Percentiles rank a stretch among this genome's conserved stretches.
Conservation (phyloP, 2,113 vertebrate species). For the Sula dactylatra region DNA sequence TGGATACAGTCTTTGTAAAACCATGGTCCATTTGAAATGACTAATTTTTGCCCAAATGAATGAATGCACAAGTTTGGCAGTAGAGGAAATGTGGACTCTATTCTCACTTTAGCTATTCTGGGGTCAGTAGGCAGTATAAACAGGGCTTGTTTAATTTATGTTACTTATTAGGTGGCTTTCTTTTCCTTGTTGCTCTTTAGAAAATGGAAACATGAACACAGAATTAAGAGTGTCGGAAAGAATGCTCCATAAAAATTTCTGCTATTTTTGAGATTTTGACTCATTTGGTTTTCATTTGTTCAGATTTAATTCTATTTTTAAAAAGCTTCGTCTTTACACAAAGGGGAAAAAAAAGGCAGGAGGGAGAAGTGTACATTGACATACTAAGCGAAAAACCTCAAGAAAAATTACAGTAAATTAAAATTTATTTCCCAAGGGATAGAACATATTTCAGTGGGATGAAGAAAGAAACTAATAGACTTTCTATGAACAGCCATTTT, state of each 20-base stretch:
- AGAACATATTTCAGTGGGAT: slow-evolving; percentile 69
- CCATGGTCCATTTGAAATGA: neutral
- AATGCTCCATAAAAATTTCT: neutral
- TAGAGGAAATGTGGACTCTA: neutral
- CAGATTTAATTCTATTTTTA: slow-evolving; percentile 30
- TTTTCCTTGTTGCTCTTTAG: neutral
- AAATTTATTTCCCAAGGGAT: slow-evolving; percentile 76
- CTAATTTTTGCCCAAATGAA: neutral
- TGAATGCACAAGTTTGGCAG: neutral
- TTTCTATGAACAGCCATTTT: slow-evolving; percentile 63
- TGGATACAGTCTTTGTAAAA: neutral
- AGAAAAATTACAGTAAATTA: slow-evolving; percentile 70
- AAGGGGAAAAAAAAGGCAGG: slow-evolving; percentile 11
- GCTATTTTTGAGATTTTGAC: slow-evolving; percentile 8
- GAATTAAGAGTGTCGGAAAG: slow-evolving; percentile 32
- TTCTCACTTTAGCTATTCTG: neutral
- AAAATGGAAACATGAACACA: neutral
- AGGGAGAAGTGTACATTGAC: slow-evolving; percentile 47
- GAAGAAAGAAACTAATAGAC: slow-evolving; percentile 68
- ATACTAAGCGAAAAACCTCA: slow-evolving; percentile 58
- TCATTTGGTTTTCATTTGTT: slow-evolving; percentile 40
- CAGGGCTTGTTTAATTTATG: neutral
- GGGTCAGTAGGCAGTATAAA: neutral
- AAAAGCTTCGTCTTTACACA: slow-evolving; percentile 36
- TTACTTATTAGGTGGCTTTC: neutral